These are phyloP conservation scores for Sebastes nivosus DNA, from an alignment of 2,797 vertebrate species.

Conservation along the genomic window DNA sequence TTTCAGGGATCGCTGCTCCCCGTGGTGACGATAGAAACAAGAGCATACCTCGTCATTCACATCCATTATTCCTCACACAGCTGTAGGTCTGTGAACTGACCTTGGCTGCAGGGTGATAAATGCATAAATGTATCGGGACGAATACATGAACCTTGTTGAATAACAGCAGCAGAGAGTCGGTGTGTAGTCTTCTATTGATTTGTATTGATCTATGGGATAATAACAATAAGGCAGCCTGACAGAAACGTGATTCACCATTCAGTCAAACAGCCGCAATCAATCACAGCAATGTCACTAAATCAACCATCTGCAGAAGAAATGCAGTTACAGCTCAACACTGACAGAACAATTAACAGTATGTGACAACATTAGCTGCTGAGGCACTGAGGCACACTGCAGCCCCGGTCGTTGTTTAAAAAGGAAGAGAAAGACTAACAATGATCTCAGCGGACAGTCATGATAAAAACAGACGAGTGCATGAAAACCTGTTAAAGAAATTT, in stretches of 20 bases:
- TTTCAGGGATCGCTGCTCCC: neutral
- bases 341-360: neutral
- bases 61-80: neutral
- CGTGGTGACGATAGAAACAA: neutral
- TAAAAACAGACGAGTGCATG: neutral
- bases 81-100: neutral
- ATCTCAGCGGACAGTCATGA: neutral
- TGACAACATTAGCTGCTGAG: neutral
- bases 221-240: neutral
- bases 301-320: neutral
- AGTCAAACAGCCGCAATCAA: neutral
- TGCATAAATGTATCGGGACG: neutral
- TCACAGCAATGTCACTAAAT: neutral
- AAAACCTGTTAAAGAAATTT: neutral
- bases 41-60: neutral
- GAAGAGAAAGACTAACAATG: neutral
- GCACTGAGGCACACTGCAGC: neutral
- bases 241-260: neutral
- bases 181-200: neutral
- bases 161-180: neutral
- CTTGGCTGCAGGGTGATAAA: neutral
- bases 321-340: neutral
- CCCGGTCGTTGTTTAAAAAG: neutral
- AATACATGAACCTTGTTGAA: neutral
- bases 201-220: neutral